A percentile compares a stretch with the other conserved stretches of the same genome.
Conservation (phyloP, 64 coral and sea anemone genomes). For the Pocillopora damicornis region DNA sequence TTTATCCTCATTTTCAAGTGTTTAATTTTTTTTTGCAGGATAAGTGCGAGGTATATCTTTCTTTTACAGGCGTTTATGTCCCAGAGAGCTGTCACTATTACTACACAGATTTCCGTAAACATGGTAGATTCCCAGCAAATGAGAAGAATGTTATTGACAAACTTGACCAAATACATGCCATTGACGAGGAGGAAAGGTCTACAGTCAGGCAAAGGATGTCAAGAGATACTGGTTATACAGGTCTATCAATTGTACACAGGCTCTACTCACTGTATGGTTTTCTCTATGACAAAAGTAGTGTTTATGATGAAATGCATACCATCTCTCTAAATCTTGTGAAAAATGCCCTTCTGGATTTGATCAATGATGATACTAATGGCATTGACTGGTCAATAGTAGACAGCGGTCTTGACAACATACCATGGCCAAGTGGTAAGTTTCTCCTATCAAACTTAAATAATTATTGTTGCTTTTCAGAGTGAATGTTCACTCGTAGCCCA, state of each 20-base stretch:
- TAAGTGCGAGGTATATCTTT: neutral
- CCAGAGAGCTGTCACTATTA: conserved; percentile 48
- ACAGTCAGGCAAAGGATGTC: conserved; percentile 27
- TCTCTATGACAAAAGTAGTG: conserved; percentile 12
- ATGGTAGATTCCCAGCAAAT: conserved; percentile 33
- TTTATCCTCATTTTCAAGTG: too few relatives aligned
- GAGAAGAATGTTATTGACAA: conserved; percentile 27
- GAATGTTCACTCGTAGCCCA: neutral
- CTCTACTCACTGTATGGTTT: conserved; percentile 47
- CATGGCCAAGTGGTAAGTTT: conserved; percentile 37
- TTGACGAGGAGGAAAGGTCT: conserved; percentile 33
- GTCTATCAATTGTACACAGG: conserved; percentile 38
- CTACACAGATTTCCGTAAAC: conserved; percentile 20
- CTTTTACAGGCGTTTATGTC: conserved; percentile 29
- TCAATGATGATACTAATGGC: conserved; percentile 13
- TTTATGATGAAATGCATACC: conserved; percentile 58
- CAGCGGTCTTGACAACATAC: conserved; percentile 7
- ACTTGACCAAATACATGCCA: conserved; percentile 3
- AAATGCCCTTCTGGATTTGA: conserved; percentile 18
- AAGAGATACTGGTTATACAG: conserved; percentile 38
- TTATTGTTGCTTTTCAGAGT: neutral
- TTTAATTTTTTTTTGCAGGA: too few relatives aligned
- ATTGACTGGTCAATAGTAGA: conserved; percentile 42
- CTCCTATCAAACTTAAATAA: neutral
- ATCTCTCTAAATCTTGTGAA: conserved; percentile 51